These are phyloP conservation scores for Procavia capensis DNA, from an alignment of 2,113 vertebrate genomes.

Conservation along the genomic window DNA sequence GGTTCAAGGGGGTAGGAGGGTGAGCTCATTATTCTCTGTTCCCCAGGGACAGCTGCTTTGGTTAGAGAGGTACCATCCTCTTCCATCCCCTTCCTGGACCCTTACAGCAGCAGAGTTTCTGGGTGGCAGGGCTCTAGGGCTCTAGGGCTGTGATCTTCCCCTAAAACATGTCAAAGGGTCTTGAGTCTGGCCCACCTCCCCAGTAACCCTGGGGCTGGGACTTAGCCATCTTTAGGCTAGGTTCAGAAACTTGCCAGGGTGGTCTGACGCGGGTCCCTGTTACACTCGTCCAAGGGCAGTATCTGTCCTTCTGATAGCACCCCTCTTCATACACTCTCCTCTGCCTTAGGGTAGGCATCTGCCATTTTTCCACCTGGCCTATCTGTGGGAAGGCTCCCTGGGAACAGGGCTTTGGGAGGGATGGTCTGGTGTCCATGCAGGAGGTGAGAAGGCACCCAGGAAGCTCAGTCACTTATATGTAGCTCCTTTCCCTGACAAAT, in stretches of 20 bases:
- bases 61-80: neutral
- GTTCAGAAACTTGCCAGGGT: neutral
- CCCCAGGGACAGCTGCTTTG: neutral
- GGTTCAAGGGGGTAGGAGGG: rapidly evolving
- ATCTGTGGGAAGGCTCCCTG: neutral
- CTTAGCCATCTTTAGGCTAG: neutral
- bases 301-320: neutral
- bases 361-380: neutral
- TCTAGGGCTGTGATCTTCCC: neutral
- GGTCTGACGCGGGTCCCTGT: neutral
- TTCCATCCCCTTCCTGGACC: neutral
- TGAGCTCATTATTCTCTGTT: neutral
- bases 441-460: neutral
- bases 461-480: neutral
- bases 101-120: neutral
- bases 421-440: rapidly evolving
- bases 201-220: neutral
- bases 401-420: neutral
- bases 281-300: neutral
- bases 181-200: neutral
- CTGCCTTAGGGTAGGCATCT: neutral
- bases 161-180: neutral
- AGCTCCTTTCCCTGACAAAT: neutral
- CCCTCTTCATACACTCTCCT: too few relatives aligned
- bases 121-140: neutral